Percentiles rank a stretch among this genome's conserved stretches.
phyloP scores from a whole-genome alignment of 2,797 vertebrate species.

The Crocodylus rhombifer region DNA sequence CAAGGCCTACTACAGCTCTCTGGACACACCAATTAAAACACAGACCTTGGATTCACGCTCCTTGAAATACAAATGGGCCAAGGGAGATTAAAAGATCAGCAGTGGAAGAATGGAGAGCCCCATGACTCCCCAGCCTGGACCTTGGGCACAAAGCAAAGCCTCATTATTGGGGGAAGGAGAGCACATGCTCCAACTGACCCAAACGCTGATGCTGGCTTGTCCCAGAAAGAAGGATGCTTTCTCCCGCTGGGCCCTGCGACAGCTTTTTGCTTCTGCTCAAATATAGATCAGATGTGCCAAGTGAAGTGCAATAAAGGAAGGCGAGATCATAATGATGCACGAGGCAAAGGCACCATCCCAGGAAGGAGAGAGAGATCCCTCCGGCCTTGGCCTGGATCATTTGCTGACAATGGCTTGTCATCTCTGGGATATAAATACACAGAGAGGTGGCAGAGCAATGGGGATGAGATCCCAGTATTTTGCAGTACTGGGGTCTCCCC shows the following conservation, averaged over 20 bases:
- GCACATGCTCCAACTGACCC: background rate
- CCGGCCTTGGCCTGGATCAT: no score
- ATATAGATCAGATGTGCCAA: conserved; percentile 59
- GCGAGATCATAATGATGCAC: background rate
- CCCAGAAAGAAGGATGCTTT: conserved; percentile 33
- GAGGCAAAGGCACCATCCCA: background rate
- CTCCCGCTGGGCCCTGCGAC: conserved; percentile 19
- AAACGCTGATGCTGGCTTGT: background rate
- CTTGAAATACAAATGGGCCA: background rate
- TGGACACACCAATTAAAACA: background rate
- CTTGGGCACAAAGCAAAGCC: background rate
- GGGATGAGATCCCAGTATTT: background rate
- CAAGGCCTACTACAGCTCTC: background rate
- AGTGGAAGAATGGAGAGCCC: background rate
- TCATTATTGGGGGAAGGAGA: background rate
- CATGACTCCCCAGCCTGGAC: background rate
- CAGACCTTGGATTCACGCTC: background rate
- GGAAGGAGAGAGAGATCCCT: background rate
- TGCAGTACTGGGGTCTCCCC: background rate
- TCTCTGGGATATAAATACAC: background rate
- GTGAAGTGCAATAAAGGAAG: background rate
- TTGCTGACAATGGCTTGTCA: background rate
- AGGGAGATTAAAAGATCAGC: background rate
- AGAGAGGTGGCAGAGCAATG: background rate
- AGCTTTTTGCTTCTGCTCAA: conserved; percentile 61